These are phyloP conservation scores for Melieria picta DNA, from an alignment of 2,888 invertebrate genomes.

Conservation along the genomic window DNA sequence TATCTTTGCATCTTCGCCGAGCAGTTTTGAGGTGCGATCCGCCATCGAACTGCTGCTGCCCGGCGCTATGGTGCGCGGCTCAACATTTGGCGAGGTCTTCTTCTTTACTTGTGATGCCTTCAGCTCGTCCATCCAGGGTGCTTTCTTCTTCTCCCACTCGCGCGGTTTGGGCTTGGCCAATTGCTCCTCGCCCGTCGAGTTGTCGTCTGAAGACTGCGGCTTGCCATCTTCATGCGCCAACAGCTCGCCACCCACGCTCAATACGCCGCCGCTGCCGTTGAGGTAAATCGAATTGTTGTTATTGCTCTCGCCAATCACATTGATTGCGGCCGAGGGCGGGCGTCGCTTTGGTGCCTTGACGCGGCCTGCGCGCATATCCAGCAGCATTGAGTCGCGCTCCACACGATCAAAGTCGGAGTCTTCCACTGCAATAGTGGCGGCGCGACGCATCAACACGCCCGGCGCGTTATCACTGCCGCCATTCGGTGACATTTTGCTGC, in stretches of 20 bases:
- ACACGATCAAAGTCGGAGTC: slow-evolving; percentile 73
- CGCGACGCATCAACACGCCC: slow-evolving; percentile 54
- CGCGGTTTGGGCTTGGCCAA: slow-evolving; percentile 73
- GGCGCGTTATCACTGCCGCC: slow-evolving; percentile 50
- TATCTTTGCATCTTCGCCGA: slow-evolving; percentile 48
- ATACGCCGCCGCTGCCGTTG: slow-evolving; percentile 57
- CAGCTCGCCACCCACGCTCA: slow-evolving; percentile 45
- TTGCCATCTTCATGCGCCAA: slow-evolving; percentile 42
- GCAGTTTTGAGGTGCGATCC: slow-evolving; percentile 55
- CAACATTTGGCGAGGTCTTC: slow-evolving; percentile 62
- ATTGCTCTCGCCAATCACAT: slow-evolving; percentile 60
- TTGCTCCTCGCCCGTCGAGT: slow-evolving; percentile 59
- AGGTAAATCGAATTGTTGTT: slow-evolving; percentile 59
- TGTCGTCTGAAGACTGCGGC: slow-evolving; percentile 56
- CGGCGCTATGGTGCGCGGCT: slow-evolving; percentile 50
- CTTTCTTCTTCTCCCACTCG: slow-evolving; percentile 78
- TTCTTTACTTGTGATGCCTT: slow-evolving; percentile 75
- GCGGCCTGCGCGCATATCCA: slow-evolving; percentile 73
- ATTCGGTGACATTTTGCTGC: slow-evolving; percentile 64
- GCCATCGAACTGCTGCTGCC: slow-evolving; percentile 39
- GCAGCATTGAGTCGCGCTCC: slow-evolving; percentile 72
- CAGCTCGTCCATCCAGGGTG: slow-evolving; percentile 85
- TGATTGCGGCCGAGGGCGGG: slow-evolving; percentile 70
- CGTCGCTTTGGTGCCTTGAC: slow-evolving; percentile 71
- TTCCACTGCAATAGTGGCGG: slow-evolving; percentile 58